Evolutionary conservation across 2,888 invertebrate species (phyloP).

Genomic region (Eupsilia transversa): DNA sequence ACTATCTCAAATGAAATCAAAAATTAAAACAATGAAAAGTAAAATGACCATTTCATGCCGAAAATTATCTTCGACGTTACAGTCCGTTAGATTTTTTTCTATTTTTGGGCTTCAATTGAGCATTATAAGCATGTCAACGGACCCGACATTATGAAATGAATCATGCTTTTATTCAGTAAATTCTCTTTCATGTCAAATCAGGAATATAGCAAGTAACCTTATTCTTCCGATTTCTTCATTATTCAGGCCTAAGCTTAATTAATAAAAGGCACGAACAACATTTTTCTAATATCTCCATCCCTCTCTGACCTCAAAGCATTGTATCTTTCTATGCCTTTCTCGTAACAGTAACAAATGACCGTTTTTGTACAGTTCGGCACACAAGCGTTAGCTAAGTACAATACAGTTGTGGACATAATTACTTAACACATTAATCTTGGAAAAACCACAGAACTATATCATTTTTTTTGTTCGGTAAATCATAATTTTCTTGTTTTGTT

Average conservation of each 20-base stretch:
- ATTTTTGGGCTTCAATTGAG: constrained; percentile 8
- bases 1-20: too few relatives aligned
- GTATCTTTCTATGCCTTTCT: constrained; percentile 20
- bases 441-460: constrained; percentile 6
- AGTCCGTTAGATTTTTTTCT: constrained; percentile 4
- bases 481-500: background rate
- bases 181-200: background rate
- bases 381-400: constrained; percentile 23
- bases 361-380: constrained; percentile 60
- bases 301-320: background rate
- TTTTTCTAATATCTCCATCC: constrained; percentile 36
- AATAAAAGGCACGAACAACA: constrained; percentile 43
- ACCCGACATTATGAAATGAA: background rate
- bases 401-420: constrained; percentile 56
- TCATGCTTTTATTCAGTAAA: background rate
- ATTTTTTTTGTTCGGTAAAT: constrained; percentile 9
- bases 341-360: constrained; percentile 50
- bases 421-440: constrained; percentile 54
- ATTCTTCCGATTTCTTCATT: constrained; percentile 26
- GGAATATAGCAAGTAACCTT: background rate
- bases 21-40: too few relatives aligned
- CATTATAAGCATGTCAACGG: background rate
- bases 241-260: constrained; percentile 56
- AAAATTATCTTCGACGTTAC: background rate
- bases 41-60: background rate